Evolutionary conservation across 2,113 vertebrate species (phyloP).

Genomic region (Heterotis niloticus): DNA sequence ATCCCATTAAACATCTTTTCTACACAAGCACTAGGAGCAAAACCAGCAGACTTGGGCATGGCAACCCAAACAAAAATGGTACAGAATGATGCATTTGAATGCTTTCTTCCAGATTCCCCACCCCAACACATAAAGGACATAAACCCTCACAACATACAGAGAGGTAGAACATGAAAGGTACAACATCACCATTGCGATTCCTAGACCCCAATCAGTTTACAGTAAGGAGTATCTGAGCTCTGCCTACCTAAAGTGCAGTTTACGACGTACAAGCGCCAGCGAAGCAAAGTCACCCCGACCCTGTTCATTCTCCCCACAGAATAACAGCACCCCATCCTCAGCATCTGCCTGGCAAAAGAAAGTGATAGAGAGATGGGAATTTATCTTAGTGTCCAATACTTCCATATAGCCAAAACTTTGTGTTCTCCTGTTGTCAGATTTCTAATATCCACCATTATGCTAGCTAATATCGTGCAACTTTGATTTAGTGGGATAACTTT

Average conservation of each 20-base stretch:
- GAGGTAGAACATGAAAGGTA: too few species aligned
- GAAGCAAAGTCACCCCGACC: conserved; percentile 75
- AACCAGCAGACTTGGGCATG: too few species aligned
- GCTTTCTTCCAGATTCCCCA: too few species aligned
- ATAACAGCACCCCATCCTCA: conserved; percentile 71
- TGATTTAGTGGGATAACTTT: conserved; percentile 25
- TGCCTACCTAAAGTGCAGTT: conserved; percentile 72
- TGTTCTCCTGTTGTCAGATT: neutral
- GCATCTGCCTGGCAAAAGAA: conserved; percentile 57
- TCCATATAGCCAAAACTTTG: neutral
- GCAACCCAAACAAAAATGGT: too few species aligned
- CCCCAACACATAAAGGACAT: too few species aligned
- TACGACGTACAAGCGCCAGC: conserved; percentile 61
- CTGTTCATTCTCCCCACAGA: conserved; percentile 72
- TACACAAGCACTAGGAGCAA: too few species aligned
- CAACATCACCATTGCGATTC: neutral
- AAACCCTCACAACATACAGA: too few species aligned
- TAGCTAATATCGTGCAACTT: neutral
- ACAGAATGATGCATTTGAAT: too few species aligned
- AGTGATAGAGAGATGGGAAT: neutral
- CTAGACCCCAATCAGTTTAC: neutral
- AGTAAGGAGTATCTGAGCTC: neutral
- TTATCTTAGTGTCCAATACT: neutral
- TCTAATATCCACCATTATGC: neutral
- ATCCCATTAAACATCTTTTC: too few species aligned